Evolutionary conservation across 2,888 invertebrate species (phyloP), one percentile per base, ranked within the genome.

Genomic region (Pollenia griseotomentosa): DNA sequence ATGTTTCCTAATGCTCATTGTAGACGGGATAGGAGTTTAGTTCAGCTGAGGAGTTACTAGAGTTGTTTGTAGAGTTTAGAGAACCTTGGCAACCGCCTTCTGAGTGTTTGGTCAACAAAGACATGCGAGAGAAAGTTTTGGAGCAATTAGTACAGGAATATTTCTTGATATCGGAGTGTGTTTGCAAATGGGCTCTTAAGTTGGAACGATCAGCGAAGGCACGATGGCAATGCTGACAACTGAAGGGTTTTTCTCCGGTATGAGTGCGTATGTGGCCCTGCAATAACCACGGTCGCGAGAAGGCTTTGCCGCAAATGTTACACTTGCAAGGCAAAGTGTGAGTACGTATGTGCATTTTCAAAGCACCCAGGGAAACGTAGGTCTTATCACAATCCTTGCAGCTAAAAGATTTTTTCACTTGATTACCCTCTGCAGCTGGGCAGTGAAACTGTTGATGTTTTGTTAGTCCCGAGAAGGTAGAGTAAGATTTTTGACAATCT

Each of bases 281-380:
- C 11, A 99, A 95, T 83, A 99, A 94, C 99, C 99, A 99, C 5
- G 99, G 99, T 16, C 99, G 95, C 63, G 98, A 98, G 94, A 99
- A 99, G 0, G 99, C 98, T 92, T 99, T 99, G 48, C 99, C 99
- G 92, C 99, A 99, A 83, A 98, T 95, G 90, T 97, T 96, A 92
- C 99, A 99, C 94, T 98, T 98, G 95, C 99, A 99, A 9, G 99
- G 99, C 90, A 99, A 94, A 2, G 99, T 99, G 94, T 99, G 99
- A 7, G 99, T 99, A 88, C 99, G 95, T 90, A 99, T 99, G 94
- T 99, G 99, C 99, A 99, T 99, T 94, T 99, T 99, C 14, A 99
- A 95, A 0, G 99, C 99, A 6, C 99, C 99, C 88, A 99, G 94
- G 0, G 98, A 98, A 11, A 97, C 97, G 94, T 99, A 99, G 33